Base-by-base conservation (phyloP, 2,113 vertebrate genomes). In the Acanthisitta chloris region DNA sequence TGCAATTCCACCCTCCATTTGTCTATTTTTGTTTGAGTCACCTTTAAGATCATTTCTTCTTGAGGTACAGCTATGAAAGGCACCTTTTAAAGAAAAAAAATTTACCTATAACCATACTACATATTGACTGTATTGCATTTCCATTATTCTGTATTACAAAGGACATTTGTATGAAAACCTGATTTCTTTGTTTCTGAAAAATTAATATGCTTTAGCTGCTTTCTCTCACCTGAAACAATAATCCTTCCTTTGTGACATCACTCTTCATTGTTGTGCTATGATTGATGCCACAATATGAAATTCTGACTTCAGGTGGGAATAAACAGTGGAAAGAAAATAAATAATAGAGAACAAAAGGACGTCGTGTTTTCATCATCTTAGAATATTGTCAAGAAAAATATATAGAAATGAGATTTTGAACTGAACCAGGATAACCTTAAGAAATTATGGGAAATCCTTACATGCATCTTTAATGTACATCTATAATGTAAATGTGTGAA, bases 121-220 rank as follows among this genome's bases (percentile, higher is more conserved):
- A 33, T 82, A 72, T 52, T 81, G 81, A 52, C 46, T 87, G 26
- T 7, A 24, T 91, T 91, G 85, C 11, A 54, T 76, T 80, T 86
- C 59, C 17, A 66, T 62, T 85, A 23, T 54, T 91, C 58, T 82
- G 3, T 76, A 62, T 88, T 85, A 36, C 16, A 94, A 86, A 81
- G 52, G 29, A 62, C 3, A 33, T 85, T 87, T 91, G 16, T 52
- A 80, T 73, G 42, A 86, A 83, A 88, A 73, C 2, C 11, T 23
- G 36, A 34, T 82, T 81, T 55, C 24, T 69, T 94, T 94, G 36
- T 90, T 95, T 96, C 66, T 86, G 33, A 93, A 90, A 90, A 94
- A 95, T 82, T 86, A 96, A 80, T 94, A 58, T 80, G 13, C 26
- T 88, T 21, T 77, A 65, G 28, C 38, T 95, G 61, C 29, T 76